Evolutionary conservation across 2,797 vertebrate genomes (phyloP).

Genomic region (Sebastes hubbsi): DNA sequence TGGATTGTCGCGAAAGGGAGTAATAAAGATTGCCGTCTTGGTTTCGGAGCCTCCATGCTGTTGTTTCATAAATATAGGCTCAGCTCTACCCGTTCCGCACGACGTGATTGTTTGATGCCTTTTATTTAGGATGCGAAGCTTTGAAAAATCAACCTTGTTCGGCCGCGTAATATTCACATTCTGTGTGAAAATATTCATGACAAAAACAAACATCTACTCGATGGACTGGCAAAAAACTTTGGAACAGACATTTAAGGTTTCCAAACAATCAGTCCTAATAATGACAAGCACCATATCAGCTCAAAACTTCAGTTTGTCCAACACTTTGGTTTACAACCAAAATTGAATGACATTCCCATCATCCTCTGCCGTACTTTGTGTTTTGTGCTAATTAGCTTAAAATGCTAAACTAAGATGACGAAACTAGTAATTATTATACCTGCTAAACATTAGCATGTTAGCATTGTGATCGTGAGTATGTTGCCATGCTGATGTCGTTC

Average conservation of each 20-base stretch:
- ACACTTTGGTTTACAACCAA: background rate
- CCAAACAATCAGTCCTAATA: background rate
- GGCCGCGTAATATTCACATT: rapidly evolving
- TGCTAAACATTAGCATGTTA: background rate
- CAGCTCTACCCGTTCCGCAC: too few species aligned
- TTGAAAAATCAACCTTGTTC: too few species aligned
- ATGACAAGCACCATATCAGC: background rate
- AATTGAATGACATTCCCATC: background rate
- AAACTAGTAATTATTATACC: background rate
- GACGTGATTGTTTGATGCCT: too few species aligned
- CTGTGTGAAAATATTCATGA: too few species aligned
- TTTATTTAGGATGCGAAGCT: too few species aligned
- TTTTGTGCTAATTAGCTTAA: background rate
- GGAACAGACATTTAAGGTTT: background rate
- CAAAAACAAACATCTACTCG: background rate
- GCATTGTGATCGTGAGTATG: background rate
- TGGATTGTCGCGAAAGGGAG: too few species aligned
- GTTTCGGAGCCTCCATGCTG: too few species aligned
- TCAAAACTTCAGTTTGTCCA: background rate
- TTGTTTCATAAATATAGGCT: too few species aligned
- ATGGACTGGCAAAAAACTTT: background rate
- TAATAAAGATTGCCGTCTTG: too few species aligned
- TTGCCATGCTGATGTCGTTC: background rate
- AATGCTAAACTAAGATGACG: background rate
- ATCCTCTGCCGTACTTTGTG: background rate